These are phyloP conservation scores for honey bee (Apis mellifera) DNA, from an alignment of 1,140 invertebrate genomes.

Conservation along the genomic window DNA sequence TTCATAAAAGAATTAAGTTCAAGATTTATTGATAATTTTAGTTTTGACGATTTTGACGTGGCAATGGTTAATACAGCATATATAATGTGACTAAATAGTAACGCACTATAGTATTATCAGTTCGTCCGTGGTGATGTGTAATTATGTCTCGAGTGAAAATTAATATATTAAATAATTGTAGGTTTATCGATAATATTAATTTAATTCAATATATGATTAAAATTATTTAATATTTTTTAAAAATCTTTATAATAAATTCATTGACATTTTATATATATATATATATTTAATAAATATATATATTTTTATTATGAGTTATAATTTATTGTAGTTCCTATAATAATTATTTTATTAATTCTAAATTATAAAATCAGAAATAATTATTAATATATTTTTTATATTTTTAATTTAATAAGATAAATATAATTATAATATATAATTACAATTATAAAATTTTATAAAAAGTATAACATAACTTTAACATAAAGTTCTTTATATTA, in stretches of 20 bases:
- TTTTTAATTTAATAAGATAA: background rate
- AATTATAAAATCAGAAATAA: too few relatives aligned
- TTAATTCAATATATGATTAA: background rate
- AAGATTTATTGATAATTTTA: too few relatives aligned
- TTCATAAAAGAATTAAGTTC: too few relatives aligned
- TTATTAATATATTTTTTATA: background rate
- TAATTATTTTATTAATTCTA: too few relatives aligned
- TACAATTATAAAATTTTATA: too few relatives aligned
- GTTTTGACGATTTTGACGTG: conserved; percentile 8
- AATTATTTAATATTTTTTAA: background rate
- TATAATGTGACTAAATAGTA: background rate
- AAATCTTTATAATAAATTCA: background rate
- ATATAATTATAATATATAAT: too few relatives aligned
- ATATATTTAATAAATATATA: background rate
- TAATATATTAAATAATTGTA: conserved; percentile 60
- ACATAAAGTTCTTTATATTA: too few relatives aligned
- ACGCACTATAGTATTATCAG: background rate
- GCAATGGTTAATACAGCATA: background rate
- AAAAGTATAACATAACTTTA: too few relatives aligned
- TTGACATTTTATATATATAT: conserved; percentile 1
- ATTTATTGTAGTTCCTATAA: background rate
- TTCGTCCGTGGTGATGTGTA: conserved; percentile 1
- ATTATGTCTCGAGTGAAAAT: conserved; percentile 64
- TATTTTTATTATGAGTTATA: background rate
- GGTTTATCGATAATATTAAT: conserved; percentile 41